phyloP scores from a whole-genome alignment of 2,888 invertebrate genomes.

The Drosophila incognita region DNA sequence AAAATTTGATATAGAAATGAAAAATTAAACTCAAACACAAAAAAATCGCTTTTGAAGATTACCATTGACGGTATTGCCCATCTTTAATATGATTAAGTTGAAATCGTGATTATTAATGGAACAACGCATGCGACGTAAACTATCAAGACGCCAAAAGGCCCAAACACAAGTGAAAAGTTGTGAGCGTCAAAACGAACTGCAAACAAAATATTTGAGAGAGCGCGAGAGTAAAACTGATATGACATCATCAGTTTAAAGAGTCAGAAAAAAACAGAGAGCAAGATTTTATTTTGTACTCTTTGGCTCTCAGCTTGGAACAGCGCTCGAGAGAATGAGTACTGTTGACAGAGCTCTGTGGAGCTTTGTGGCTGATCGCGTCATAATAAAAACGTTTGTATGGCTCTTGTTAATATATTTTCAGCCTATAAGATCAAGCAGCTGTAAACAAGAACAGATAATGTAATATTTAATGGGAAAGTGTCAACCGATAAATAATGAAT shows the following conservation, averaged over 20 bases:
- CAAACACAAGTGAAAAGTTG: slow-evolving; percentile 26
- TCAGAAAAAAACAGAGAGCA: not conserved
- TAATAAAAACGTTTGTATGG: not conserved
- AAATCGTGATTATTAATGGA: slow-evolving; percentile 45
- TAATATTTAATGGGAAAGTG: not conserved
- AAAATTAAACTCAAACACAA: not conserved
- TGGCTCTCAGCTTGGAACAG: not conserved
- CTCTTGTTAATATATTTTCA: not conserved
- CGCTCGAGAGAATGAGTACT: not conserved
- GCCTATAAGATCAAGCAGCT: slow-evolving; percentile 1
- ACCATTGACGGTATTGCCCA: slow-evolving; percentile 64
- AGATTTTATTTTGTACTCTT: not conserved
- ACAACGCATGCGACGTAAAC: slow-evolving; percentile 5
- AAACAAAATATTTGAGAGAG: slow-evolving; percentile 11
- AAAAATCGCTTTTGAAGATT: not conserved
- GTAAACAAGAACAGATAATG: slow-evolving; percentile 31
- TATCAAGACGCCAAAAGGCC: not conserved
- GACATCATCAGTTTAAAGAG: slow-evolving; percentile 61
- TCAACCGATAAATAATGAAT: not conserved
- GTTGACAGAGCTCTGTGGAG: not conserved
- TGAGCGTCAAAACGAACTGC: not conserved
- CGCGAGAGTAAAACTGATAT: slow-evolving; percentile 11
- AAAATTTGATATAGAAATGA: not conserved
- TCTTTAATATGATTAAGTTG: not conserved
- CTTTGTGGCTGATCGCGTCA: slow-evolving; percentile 12